Base-by-base conservation (phyloP, 2,113 vertebrate species). In the Perca fluviatilis region DNA sequence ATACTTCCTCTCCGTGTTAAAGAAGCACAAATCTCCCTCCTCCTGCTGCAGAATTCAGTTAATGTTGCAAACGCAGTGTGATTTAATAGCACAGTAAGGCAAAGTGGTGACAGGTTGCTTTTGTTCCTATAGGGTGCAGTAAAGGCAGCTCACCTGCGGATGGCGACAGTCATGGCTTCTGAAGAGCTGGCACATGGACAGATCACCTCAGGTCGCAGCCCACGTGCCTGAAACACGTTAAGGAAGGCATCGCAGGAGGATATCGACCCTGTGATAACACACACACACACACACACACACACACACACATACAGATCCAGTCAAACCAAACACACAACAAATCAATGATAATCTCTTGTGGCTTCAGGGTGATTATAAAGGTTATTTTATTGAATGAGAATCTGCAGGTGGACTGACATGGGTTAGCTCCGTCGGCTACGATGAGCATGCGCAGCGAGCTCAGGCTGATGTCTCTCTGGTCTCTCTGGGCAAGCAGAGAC, bases 161-260 rank as follows among this genome's bases (percentile, higher is more conserved):
- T 96, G 92, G 97, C 97, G 60, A 99, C 97, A 0, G 97, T 99
- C 62, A 99, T 93, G 0, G 96, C 97, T 89, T 99, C 98, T 13
- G 97, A 94, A 33, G 98, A 99, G 66, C 96, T 96, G 77, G 98
- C 98, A 88, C 97, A 99, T 4, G 98, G 98, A 85, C 97, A 99
- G 91, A 99, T 98, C 75, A 97, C 98, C 92, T 99, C 98, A 7
- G 98, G 97, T 83, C 96, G 94, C 83, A 99, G 94, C 49, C 98
- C 98, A 84, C 97, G 95, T 77, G 97, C 95, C 6, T 99, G 97
- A 94, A 99, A 99, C 82, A 98, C 97, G 70, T 98, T 99, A 84
- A 99, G 95, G 95, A 99, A 99, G 6, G 98, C 98, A 6, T 99
- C 98, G 77, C 98, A 99, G 84, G 98, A 99, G 27, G 98, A 99